phyloP scores from a whole-genome alignment of 2,888 invertebrate species.

The Limnephilus marmoratus region DNA sequence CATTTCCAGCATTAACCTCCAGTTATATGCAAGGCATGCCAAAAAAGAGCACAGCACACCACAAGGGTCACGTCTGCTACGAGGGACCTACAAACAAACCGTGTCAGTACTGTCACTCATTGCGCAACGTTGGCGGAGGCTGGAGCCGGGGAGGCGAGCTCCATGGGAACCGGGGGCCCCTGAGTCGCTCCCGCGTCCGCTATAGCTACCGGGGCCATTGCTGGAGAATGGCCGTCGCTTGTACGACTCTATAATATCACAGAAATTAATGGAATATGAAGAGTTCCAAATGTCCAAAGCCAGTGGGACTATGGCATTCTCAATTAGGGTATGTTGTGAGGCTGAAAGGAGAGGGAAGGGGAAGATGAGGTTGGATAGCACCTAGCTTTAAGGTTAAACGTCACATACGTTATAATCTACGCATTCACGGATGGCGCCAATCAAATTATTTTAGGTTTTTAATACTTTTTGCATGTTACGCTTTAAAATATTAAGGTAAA shows the following conservation, averaged over 20 bases:
- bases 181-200: not conserved
- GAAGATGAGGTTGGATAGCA: too few species aligned
- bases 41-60: not conserved
- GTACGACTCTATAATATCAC: not conserved
- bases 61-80: not conserved
- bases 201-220: not conserved
- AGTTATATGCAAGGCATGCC: too few species aligned
- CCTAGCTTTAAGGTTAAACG: too few species aligned
- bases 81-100: not conserved
- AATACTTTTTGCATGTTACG: too few species aligned
- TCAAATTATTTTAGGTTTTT: too few species aligned
- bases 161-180: not conserved
- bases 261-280: too few species aligned
- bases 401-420: too few species aligned
- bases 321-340: too few species aligned
- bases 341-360: too few species aligned
- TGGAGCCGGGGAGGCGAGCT: not conserved
- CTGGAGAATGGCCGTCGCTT: not conserved
- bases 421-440: too few species aligned
- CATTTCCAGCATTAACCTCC: too few species aligned
- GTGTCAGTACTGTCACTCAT: not conserved
- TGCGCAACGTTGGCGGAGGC: not conserved
- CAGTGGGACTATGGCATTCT: not conserved
- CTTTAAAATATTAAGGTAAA: too few species aligned
- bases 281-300: not conserved